Evolutionary conservation across 2,113 vertebrate genomes (phyloP), one percentile per base, ranked within the genome.

Genomic region (Argyrosomus japonicus): DNA sequence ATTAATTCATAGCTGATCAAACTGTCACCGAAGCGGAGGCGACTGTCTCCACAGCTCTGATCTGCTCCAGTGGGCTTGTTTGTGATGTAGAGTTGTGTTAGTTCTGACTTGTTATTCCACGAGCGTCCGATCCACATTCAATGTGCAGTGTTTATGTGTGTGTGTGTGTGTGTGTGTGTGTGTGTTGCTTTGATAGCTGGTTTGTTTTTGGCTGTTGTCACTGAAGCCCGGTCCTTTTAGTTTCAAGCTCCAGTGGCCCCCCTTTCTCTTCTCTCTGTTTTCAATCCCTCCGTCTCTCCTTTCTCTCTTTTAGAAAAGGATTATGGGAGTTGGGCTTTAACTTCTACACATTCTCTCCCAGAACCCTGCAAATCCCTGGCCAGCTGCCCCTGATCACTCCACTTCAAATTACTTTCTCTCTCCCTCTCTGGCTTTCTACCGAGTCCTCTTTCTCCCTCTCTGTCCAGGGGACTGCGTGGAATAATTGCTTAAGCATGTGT

Each of bases 401-500:
- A 87, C 88, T 91, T 89, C 69, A 89, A 89, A 92, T 93, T 82
- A 69, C 93, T 87, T 71, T 89, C 77, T 80, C 78, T 83, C 29
- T 76, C 45, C 4, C 78, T 57, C 77, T 17, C 27, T 77, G 63
- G 85, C 84, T 67, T 85, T 85, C 82, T 84, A 17, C 62, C 53
- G 58, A 72, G 86, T 84, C 69, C 87, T 83, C 79, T 79, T 19
- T 65, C 69, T 81, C 54, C 25, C 76, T 84, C 85, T 89, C 85
- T 84, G 88, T 93, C 83, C 87, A 32, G 71, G 85, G 88, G 92
- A 92, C 89, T 93, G 91, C 63, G 48, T 84, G 83, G 89, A 93
- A 91, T 94, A 95, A 95, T 93, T 90, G 92, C 89, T 94, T 92
- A 94, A 93, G 91, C 93, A 92, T 95, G 92, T 94, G 91, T 89